A percentile compares a stretch with the other conserved stretches of the same genome.
phyloP scores from a whole-genome alignment of 2,797 vertebrate species.

The Mormyrus proboscirostris region DNA sequence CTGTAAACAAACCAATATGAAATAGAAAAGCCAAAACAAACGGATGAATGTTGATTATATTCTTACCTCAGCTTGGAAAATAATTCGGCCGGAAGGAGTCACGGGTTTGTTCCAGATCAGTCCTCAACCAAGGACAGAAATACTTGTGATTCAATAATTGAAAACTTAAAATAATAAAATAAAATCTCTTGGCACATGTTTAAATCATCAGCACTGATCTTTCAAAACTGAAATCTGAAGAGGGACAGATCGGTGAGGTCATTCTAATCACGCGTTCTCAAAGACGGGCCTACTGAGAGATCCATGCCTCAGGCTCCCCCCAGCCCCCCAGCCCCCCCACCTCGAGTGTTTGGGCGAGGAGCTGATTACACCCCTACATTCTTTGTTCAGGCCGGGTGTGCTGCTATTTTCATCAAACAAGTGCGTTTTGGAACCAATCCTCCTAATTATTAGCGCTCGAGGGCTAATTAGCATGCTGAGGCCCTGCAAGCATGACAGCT shows the following conservation, averaged over 20 bases:
- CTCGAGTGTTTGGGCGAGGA: neutral
- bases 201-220: neutral
- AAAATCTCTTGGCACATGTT: neutral
- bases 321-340: neutral
- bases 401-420: slow-evolving; percentile 47
- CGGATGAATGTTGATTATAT: neutral
- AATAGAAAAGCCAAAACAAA: neutral
- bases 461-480: slow-evolving; percentile 46
- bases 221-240: neutral
- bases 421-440: slow-evolving; percentile 45
- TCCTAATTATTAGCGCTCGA: slow-evolving; percentile 51
- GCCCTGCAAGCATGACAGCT: slow-evolving; percentile 11
- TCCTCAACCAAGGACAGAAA: neutral
- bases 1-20: neutral
- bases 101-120: neutral
- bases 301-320: neutral
- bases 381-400: neutral
- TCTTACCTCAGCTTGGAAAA: neutral
- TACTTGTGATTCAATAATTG: neutral
- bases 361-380: neutral
- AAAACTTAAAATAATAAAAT: neutral
- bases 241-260: slow-evolving; percentile 8
- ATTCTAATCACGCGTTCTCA: slow-evolving; percentile 1
- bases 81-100: neutral
- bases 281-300: neutral